Evolutionary conservation across 2,113 vertebrate genomes (phyloP).

Genomic region (Taxidea taxus): DNA sequence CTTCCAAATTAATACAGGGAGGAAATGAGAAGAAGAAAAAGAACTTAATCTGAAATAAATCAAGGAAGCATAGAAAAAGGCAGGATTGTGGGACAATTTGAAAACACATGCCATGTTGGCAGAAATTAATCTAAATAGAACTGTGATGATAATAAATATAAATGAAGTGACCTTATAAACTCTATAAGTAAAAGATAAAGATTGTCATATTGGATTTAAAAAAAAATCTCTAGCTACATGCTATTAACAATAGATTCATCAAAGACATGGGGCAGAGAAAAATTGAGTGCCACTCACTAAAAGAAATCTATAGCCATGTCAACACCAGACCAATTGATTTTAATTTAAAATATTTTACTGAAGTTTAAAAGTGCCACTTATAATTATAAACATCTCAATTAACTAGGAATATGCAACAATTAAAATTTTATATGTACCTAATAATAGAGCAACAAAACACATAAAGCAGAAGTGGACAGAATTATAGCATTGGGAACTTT

Average conservation of each 20-base stretch:
- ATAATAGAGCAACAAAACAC: neutral
- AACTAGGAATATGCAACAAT: neutral
- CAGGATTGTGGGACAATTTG: neutral
- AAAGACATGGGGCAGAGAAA: neutral
- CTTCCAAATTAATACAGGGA: neutral
- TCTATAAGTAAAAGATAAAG: neutral
- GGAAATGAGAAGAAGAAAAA: neutral
- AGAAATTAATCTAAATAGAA: neutral
- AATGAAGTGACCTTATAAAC: neutral
- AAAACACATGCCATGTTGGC: neutral
- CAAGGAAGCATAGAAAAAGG: neutral
- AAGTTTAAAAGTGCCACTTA: neutral
- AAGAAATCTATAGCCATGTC: neutral
- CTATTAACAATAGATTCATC: neutral
- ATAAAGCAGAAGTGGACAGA: neutral
- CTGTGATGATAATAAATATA: neutral
- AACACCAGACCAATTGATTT: neutral
- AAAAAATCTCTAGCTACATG: neutral
- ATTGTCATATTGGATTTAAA: neutral
- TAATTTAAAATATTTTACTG: neutral
- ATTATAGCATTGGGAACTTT: neutral
- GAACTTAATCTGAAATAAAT: neutral
- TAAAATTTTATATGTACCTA: neutral
- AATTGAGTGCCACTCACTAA: neutral
- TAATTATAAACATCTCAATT: neutral